Evolutionary conservation across 1,140 invertebrate species (phyloP).

Genomic region (Thalassaphorura encarpata): DNA sequence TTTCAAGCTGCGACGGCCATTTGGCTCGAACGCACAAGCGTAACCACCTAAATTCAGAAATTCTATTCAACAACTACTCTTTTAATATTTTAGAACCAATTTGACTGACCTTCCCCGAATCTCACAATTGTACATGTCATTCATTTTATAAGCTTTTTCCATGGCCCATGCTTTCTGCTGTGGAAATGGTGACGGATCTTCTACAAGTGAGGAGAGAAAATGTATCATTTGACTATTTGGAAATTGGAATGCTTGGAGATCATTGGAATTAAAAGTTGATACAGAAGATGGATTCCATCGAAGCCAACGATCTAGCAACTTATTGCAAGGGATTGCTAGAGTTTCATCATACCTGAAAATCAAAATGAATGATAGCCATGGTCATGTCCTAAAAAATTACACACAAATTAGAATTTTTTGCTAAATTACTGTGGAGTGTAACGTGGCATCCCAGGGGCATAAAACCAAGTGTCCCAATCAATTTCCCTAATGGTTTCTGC

Average conservation of each 20-base stretch:
- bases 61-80: not conserved
- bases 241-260: conserved; percentile 49
- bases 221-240: conserved; percentile 52
- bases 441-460: conserved; percentile 72
- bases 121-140: conserved; percentile 60
- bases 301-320: conserved; percentile 49
- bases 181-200: conserved; percentile 42
- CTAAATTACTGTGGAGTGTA: conserved; percentile 59
- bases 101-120: conserved; percentile 48
- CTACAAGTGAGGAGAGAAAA: conserved; percentile 59
- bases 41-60: conserved; percentile 50
- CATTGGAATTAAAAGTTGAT: conserved; percentile 41
- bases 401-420: too few species aligned
- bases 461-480: conserved; percentile 80
- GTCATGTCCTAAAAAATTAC: not conserved
- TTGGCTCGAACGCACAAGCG: conserved; percentile 61
- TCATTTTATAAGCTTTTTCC: conserved; percentile 57
- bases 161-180: conserved; percentile 52
- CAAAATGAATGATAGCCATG: too few species aligned
- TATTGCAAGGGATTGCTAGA: conserved; percentile 52
- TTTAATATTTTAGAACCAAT: not conserved
- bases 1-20: conserved; percentile 53
- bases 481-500: conserved; percentile 41
- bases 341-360: conserved; percentile 54
- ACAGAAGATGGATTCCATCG: conserved; percentile 37